phyloP scores from a whole-genome alignment of 2,888 invertebrate genomes.

The Eristalis tenax region DNA sequence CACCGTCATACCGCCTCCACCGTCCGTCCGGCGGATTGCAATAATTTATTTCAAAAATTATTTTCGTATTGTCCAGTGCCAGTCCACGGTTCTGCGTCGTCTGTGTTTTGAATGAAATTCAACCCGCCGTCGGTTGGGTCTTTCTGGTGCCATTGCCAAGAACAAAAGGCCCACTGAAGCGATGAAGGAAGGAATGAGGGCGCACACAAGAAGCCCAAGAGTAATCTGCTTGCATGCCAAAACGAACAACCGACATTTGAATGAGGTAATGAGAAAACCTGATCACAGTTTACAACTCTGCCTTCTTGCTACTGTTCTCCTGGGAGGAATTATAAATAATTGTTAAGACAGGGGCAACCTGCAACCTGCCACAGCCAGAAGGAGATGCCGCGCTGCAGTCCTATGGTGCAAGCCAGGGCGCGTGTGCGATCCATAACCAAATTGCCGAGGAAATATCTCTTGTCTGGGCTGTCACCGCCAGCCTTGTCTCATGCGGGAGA shows the following conservation, averaged over 20 bases:
- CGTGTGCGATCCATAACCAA: conserved; percentile 68
- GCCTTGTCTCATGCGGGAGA: neutral
- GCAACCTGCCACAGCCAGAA: conserved; percentile 49
- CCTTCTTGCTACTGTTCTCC: conserved; percentile 47
- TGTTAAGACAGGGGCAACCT: conserved; percentile 70
- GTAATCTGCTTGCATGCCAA: conserved; percentile 70
- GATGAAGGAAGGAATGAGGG: neutral
- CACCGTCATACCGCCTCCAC: neutral
- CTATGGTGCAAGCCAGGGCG: too few species aligned
- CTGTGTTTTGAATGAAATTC: conserved; percentile 68
- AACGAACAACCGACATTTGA: conserved; percentile 73
- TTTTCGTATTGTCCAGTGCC: conserved; percentile 73
- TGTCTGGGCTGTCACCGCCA: neutral
- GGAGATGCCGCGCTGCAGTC: neutral
- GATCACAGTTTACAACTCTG: conserved; percentile 69
- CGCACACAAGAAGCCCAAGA: conserved; percentile 6
- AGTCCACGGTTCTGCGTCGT: neutral
- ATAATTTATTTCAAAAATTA: conserved; percentile 74
- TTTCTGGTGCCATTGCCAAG: conserved; percentile 59
- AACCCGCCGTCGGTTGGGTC: conserved; percentile 18
- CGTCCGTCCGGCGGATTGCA: conserved; percentile 58
- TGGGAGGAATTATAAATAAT: conserved; percentile 71
- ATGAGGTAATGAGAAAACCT: conserved; percentile 73
- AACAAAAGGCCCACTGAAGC: conserved; percentile 45
- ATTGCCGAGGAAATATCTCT: conserved; percentile 56